Percentiles rank a stretch among this genome's conserved stretches.
phyloP scores from a whole-genome alignment of 2,113 vertebrate species.

The Pelusios castaneus region DNA sequence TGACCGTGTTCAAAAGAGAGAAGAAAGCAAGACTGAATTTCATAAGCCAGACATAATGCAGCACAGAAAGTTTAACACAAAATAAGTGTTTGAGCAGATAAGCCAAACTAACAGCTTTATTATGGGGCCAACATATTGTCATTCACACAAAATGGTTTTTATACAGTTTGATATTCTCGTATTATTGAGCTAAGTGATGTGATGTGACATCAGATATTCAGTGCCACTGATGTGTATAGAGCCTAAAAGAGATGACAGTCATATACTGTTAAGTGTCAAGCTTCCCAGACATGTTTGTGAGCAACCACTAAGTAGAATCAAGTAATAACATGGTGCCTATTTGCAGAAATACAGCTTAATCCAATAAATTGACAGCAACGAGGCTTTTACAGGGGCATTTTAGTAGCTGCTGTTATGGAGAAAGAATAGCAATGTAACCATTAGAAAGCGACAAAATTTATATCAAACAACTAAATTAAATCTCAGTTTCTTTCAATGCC shows the following conservation, averaged over 20 bases:
- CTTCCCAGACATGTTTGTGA: background rate
- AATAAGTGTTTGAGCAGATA: background rate
- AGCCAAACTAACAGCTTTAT: background rate
- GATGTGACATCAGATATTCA: conserved; percentile 13
- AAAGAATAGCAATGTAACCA: background rate
- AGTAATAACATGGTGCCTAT: background rate
- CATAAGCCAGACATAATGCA: background rate
- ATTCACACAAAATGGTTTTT: conserved; percentile 24
- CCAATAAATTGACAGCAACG: conserved; percentile 20
- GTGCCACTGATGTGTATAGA: conserved; percentile 29
- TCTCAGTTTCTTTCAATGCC: background rate
- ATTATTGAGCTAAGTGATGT: conserved; percentile 3
- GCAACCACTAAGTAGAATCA: conserved; percentile 16
- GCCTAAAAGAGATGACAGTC: conserved; percentile 24
- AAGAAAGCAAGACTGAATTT: background rate
- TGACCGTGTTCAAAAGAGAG: background rate
- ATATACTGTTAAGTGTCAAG: background rate
- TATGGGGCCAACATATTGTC: background rate
- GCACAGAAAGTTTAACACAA: background rate
- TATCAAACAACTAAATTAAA: conserved; percentile 22
- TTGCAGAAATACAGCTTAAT: conserved; percentile 43
- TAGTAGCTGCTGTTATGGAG: background rate
- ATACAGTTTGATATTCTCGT: conserved; percentile 35
- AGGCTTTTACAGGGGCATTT: background rate
- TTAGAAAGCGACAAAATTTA: background rate